These are phyloP conservation scores for Cantharis lateralis DNA, from an alignment of 2,888 invertebrate genomes.

Conservation along the genomic window DNA sequence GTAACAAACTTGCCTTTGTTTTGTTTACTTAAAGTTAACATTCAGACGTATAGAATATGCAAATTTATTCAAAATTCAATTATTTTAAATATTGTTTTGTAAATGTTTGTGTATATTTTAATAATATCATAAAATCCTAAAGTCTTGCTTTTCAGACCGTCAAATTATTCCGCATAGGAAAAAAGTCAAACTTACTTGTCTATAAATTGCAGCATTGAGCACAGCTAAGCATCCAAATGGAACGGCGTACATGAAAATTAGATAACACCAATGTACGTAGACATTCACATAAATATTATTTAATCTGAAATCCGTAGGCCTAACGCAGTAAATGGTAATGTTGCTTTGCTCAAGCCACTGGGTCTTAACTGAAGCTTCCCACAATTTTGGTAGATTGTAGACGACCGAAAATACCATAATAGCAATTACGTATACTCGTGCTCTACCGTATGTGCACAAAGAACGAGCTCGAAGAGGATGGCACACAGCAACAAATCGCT, in stretches of 20 bases:
- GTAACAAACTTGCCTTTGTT: not conserved
- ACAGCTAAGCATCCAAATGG: constrained; percentile 88
- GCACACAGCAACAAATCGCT: constrained; percentile 93
- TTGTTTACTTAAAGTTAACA: not conserved
- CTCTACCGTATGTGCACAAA: constrained; percentile 87
- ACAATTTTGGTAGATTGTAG: constrained; percentile 85
- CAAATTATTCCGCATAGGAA: too few species aligned
- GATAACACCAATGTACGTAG: constrained; percentile 94
- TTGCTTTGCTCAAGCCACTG: constrained; percentile 58
- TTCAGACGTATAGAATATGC: not conserved
- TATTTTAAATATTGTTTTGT: not conserved
- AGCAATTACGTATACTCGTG: constrained; percentile 80
- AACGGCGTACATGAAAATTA: constrained; percentile 91
- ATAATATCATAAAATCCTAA: constrained; percentile 4
- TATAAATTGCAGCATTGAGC: constrained; percentile 89
- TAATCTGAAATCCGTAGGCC: constrained; percentile 69
- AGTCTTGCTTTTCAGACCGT: not conserved
- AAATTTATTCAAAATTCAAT: not conserved
- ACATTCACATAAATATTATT: constrained; percentile 78
- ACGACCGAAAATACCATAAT: constrained; percentile 80
- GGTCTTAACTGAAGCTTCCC: constrained; percentile 64
- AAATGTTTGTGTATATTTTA: constrained; percentile 14
- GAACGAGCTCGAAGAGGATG: constrained; percentile 87
- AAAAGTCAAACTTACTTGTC: constrained; percentile 66
- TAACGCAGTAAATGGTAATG: constrained; percentile 71